Evolutionary conservation across 2,888 invertebrate species (phyloP).

Genomic region (Chromoteleia sp.): DNA sequence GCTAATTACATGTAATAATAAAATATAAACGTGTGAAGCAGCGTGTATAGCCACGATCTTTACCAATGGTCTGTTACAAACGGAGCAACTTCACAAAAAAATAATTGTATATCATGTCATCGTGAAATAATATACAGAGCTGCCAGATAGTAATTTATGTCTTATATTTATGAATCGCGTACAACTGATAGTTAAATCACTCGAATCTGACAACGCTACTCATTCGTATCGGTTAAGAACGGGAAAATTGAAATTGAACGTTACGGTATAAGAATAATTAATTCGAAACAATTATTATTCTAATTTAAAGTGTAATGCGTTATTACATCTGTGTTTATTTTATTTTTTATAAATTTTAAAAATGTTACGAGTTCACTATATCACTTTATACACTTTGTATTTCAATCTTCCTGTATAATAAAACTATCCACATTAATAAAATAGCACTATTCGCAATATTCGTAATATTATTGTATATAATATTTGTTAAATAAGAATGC

Average conservation of each 20-base stretch:
- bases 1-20: constrained; percentile 19
- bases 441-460: constrained; percentile 31
- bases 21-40: constrained; percentile 32
- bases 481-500: constrained; percentile 7
- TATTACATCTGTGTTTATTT: background rate
- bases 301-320: constrained; percentile 2
- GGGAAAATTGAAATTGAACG: constrained; percentile 19
- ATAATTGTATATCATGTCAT: background rate
- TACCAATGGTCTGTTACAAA: constrained; percentile 7
- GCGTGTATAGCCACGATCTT: constrained; percentile 17
- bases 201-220: constrained; percentile 16
- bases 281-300: background rate
- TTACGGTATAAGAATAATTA: background rate
- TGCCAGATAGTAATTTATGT: constrained; percentile 18
- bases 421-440: constrained; percentile 37
- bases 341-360: constrained; percentile 26
- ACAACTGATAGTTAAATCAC: constrained; percentile 16
- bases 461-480: constrained; percentile 3
- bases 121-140: constrained; percentile 24
- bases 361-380: constrained; percentile 23
- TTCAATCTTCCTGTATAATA: constrained; percentile 45
- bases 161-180: constrained; percentile 6
- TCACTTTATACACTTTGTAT: constrained; percentile 39
- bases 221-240: constrained; percentile 10
- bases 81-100: constrained; percentile 29